phyloP scores from a whole-genome alignment of 2,113 vertebrate genomes.

The Etheostoma spectabile region DNA sequence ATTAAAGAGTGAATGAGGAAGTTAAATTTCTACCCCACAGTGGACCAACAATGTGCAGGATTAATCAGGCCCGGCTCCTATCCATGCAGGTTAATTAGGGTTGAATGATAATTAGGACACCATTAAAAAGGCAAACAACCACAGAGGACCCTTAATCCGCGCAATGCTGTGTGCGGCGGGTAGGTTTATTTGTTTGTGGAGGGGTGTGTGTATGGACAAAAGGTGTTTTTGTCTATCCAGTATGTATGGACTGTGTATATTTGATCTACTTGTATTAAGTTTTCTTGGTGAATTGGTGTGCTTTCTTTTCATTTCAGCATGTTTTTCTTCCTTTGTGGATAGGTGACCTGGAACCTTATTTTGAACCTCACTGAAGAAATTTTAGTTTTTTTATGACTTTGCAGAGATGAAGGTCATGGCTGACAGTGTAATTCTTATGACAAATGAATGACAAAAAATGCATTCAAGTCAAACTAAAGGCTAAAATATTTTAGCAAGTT shows the following conservation, averaged over 20 bases:
- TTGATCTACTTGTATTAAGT: neutral
- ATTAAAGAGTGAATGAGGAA: slow-evolving; percentile 77
- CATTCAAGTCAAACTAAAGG: slow-evolving; percentile 2
- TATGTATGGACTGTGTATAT: neutral
- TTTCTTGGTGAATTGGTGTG: slow-evolving; percentile 3
- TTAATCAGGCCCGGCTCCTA: slow-evolving; percentile 76
- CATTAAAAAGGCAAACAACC: slow-evolving; percentile 80
- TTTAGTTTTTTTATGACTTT: slow-evolving; percentile 8
- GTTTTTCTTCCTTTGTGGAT: neutral
- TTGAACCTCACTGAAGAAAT: neutral
- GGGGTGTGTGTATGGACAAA: slow-evolving; percentile 1
- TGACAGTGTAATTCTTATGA: neutral
- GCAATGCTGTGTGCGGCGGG: slow-evolving; percentile 48
- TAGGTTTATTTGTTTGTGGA: slow-evolving; percentile 61
- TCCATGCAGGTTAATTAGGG: slow-evolving; percentile 84
- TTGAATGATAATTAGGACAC: slow-evolving; percentile 85
- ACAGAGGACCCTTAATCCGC: slow-evolving; percentile 72
- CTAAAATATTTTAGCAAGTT: neutral
- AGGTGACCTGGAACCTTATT: slow-evolving; percentile 11
- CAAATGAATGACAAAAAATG: neutral
- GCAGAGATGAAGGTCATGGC: slow-evolving; percentile 5
- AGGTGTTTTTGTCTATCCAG: slow-evolving; percentile 22
- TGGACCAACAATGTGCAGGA: slow-evolving; percentile 72
- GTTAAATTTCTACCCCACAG: slow-evolving; percentile 71
- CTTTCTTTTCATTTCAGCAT: slow-evolving; percentile 10